phyloP scores from a whole-genome alignment of 2,797 vertebrate species.

The Pipistrellus nathusii region DNA sequence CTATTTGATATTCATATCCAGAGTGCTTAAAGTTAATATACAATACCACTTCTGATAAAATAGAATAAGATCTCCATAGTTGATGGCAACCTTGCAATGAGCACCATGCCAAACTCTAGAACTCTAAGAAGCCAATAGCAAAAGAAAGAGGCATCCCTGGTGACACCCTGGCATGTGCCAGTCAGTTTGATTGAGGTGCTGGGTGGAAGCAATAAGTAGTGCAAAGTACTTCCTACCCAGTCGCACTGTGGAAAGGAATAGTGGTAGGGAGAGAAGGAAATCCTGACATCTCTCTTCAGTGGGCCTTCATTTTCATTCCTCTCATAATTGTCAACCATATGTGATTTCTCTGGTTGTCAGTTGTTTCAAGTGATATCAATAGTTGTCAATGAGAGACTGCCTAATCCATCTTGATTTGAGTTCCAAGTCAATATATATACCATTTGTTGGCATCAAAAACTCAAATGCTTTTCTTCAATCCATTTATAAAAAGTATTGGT shows the following conservation, averaged over 20 bases:
- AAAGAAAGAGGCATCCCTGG: constrained; percentile 78
- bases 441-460: not conserved
- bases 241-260: not conserved
- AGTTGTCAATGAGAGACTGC: not conserved
- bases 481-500: not conserved
- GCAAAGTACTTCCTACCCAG: constrained; percentile 52
- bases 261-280: not conserved
- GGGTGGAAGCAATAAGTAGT: constrained; percentile 55
- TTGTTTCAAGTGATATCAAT: not conserved
- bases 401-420: not conserved
- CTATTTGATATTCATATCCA: constrained; percentile 16
- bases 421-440: not conserved
- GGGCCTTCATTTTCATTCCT: not conserved
- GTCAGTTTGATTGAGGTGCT: constrained; percentile 74
- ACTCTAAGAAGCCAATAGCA: constrained; percentile 76
- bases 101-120: constrained; percentile 73
- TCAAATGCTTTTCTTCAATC: not conserved
- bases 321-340: not conserved
- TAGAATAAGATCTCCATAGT: constrained; percentile 64
- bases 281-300: not conserved
- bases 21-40: constrained; percentile 42
- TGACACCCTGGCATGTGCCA: constrained; percentile 69
- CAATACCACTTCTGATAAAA: constrained; percentile 70
- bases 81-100: constrained; percentile 73
- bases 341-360: not conserved